phyloP scores from a whole-genome alignment of 2,888 invertebrate genomes.

The Apotomis turbidana region DNA sequence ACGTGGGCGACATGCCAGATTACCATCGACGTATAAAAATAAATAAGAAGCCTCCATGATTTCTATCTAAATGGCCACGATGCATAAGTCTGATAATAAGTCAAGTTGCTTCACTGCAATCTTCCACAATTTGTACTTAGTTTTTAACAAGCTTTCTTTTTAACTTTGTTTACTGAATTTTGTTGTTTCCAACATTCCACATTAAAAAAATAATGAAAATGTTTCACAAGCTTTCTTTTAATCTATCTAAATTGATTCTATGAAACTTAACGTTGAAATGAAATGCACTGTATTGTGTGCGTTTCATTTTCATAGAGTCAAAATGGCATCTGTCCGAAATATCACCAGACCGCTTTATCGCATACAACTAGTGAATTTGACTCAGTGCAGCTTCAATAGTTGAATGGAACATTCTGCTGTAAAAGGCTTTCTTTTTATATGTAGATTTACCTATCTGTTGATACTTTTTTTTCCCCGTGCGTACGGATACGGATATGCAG shows the following conservation, averaged over 20 bases:
- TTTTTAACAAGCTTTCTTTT: background rate
- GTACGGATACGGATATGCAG: slow-evolving; percentile 39
- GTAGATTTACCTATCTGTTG: slow-evolving; percentile 15
- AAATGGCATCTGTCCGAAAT: too few relatives aligned
- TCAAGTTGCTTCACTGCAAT: background rate
- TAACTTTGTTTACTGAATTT: too few relatives aligned
- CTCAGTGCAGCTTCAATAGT: too few relatives aligned
- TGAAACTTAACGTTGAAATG: background rate
- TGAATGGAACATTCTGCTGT: too few relatives aligned
- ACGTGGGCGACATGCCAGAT: slow-evolving; percentile 1
- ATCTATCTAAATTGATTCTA: slow-evolving; percentile 2
- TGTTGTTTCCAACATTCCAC: too few relatives aligned
- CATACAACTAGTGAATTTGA: too few relatives aligned
- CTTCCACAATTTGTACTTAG: background rate
- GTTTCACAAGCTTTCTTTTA: background rate
- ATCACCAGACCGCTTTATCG: too few relatives aligned
- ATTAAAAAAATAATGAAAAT: too few relatives aligned
- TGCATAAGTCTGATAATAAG: slow-evolving; percentile 10
- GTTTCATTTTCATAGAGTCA: too few relatives aligned
- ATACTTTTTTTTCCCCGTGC: slow-evolving; percentile 26
- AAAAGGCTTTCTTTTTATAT: too few relatives aligned
- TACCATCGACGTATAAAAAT: background rate
- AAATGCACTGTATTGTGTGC: background rate
- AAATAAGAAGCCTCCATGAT: slow-evolving; percentile 14
- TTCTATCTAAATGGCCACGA: slow-evolving; percentile 21